A percentile compares a stretch with the other conserved stretches of the same genome.
Conservation (phyloP, 2,888 invertebrate species). For the Chironomus riparius region DNA sequence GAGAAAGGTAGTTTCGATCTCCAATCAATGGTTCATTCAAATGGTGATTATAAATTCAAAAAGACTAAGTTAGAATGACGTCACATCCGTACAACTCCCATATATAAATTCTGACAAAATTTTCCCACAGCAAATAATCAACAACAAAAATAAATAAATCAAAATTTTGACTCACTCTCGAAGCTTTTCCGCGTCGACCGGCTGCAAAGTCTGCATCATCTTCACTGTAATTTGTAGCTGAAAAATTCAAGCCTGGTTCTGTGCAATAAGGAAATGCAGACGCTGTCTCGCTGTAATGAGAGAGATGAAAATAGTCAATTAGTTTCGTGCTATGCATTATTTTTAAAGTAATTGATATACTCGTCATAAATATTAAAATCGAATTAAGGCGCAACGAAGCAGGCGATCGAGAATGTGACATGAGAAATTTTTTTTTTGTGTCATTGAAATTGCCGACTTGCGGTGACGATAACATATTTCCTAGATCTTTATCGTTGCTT, state of each 20-base stretch:
- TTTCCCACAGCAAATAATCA: too few species aligned
- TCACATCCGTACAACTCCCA: too few species aligned
- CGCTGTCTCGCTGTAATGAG: slow-evolving; percentile 41
- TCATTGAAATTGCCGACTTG: background rate
- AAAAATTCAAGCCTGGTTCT: slow-evolving; percentile 53
- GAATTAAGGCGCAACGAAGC: background rate
- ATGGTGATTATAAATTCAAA: too few species aligned
- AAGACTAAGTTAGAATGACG: too few species aligned
- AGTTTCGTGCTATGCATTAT: background rate
- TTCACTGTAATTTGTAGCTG: slow-evolving; percentile 56
- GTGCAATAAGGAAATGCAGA: slow-evolving; percentile 44
- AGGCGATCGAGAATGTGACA: background rate
- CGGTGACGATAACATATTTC: background rate
- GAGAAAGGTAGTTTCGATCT: too few species aligned
- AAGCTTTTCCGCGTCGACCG: slow-evolving; percentile 64
- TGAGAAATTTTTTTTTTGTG: background rate
- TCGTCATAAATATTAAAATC: background rate
- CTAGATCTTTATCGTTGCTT: background rate
- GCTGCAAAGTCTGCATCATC: slow-evolving; percentile 63
- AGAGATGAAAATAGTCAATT: background rate
- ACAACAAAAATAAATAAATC: slow-evolving; percentile 29
- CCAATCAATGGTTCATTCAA: too few species aligned
- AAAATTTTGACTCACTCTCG: slow-evolving; percentile 46
- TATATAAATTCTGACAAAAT: too few species aligned
- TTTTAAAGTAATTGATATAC: background rate